Evolutionary conservation across 2,797 vertebrate species (phyloP), one percentile per base, ranked within the genome.

Genomic region (Sus cebifrons): DNA sequence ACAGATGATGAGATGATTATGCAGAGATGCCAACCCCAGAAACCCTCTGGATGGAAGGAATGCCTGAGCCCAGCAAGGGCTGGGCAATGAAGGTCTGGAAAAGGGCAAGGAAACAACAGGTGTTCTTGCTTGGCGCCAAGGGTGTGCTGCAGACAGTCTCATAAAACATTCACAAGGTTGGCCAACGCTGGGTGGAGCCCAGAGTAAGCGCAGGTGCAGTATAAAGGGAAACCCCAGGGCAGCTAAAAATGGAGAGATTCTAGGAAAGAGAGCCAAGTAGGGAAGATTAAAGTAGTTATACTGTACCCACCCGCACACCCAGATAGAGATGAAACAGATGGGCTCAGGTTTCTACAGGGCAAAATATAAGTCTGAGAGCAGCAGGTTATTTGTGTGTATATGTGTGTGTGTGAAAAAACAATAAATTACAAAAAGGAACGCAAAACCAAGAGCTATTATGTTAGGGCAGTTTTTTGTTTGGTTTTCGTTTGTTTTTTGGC

Each of bases 41-140:
- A 89, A 81, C 44, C 29, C 32, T 68, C 60, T 92, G 71, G 58
- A 93, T 17, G 27, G 62, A 82, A 89, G 74, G 54, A 85, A 32
- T 36, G 75, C 15, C 25, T 6, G 6, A 74, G 11, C 70, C 71
- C 1, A 60, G 40, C 54, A 74, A 21, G 56, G 54, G 68, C 8
- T 23, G 29, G 81, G 87, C 62, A 29, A 17, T 29, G 44, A 25
- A 32, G 44, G 18, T 86, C 32, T 77, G 44, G 70, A 82, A 52
- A 56, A 86, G 52, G 60, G 11, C 5, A 20, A 56, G 56, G 54
- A 75, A 81, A 49, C 21, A 36, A 17, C 78, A 95, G 71, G 90
- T 64, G 86, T 27, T 91, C 12, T 52, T 71, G 21, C 29, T 44
- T 78, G 77, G 60, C 0, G 0, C 56, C 85, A 54, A 4, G 5